A percentile compares a stretch with the other conserved stretches of the same genome.
phyloP scores from a whole-genome alignment of 2,888 invertebrate species.

The Stenurella melanura region DNA sequence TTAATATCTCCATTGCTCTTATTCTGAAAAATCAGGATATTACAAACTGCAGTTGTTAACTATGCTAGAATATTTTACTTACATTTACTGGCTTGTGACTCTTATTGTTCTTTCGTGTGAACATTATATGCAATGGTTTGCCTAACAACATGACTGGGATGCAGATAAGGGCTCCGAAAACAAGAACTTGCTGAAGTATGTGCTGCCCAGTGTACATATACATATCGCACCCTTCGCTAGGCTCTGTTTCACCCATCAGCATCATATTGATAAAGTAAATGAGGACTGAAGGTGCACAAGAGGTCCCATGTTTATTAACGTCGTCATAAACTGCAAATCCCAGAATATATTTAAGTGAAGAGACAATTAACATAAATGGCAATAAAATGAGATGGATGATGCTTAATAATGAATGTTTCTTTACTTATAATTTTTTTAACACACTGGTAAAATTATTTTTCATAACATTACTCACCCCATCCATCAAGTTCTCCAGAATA shows the following conservation, averaged over 20 bases:
- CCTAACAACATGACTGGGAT: slow-evolving; percentile 87
- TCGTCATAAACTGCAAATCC: slow-evolving; percentile 14
- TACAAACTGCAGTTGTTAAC: too few relatives aligned
- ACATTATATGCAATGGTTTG: slow-evolving; percentile 82
- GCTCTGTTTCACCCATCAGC: slow-evolving; percentile 73
- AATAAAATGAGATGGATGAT: too few relatives aligned
- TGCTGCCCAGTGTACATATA: slow-evolving; percentile 79
- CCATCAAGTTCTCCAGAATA: slow-evolving; percentile 78
- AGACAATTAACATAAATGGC: too few relatives aligned
- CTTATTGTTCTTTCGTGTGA: slow-evolving; percentile 63
- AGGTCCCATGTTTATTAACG: slow-evolving; percentile 69
- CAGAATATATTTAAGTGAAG: neutral
- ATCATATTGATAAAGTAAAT: slow-evolving; percentile 89
- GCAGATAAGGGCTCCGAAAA: slow-evolving; percentile 80
- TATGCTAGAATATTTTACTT: slow-evolving; percentile 17
- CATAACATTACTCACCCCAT: slow-evolving; percentile 42
- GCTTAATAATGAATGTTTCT: too few relatives aligned
- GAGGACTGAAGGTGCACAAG: slow-evolving; percentile 84
- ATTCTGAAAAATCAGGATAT: slow-evolving; percentile 5
- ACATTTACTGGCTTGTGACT: slow-evolving; percentile 42
- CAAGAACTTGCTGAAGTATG: slow-evolving; percentile 78
- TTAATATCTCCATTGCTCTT: slow-evolving; percentile 79
- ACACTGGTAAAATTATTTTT: slow-evolving; percentile 80
- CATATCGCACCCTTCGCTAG: slow-evolving; percentile 72
- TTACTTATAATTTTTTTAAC: slow-evolving; percentile 69